These are phyloP conservation scores for Oryzias javanicus DNA, from an alignment of 2,113 vertebrate genomes.

Conservation along the genomic window DNA sequence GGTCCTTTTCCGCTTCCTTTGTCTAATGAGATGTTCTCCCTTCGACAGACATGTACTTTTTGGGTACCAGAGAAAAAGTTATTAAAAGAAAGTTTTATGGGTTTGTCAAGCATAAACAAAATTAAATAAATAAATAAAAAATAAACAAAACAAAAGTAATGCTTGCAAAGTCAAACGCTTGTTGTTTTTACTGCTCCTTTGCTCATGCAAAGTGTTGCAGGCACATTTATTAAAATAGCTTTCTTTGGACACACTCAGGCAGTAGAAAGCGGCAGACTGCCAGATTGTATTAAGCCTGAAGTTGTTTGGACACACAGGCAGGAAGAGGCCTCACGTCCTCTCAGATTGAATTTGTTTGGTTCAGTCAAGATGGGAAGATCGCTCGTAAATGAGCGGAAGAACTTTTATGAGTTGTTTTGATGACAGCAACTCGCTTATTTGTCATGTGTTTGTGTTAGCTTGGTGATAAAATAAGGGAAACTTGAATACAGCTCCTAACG, in stretches of 20 bases:
- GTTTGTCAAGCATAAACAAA: no score
- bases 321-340: conserved; percentile 55
- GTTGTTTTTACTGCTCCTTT: neutral
- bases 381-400: conserved; percentile 40
- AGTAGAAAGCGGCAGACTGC: conserved; percentile 47
- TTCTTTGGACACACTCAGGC: conserved; percentile 40
- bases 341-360: conserved; percentile 61
- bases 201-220: conserved; percentile 21
- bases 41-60: no score
- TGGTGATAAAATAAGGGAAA: conserved; percentile 21
- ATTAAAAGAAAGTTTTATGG: no score
- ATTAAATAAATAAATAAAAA: no score
- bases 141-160: no score
- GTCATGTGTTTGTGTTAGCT: conserved; percentile 10
- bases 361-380: conserved; percentile 39
- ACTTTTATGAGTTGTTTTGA: conserved; percentile 14
- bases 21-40: no score
- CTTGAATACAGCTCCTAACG: conserved; percentile 11
- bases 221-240: conserved; percentile 55
- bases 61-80: no score
- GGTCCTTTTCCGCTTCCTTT: no score
- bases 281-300: conserved; percentile 56
- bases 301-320: conserved; percentile 51
- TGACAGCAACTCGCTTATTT: conserved; percentile 32
- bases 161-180: no score